Evolutionary conservation across 92 coral and sea anemone genomes (phyloP), one percentile per base, ranked within the genome.

Genomic region (Epizoanthus scotinus): DNA sequence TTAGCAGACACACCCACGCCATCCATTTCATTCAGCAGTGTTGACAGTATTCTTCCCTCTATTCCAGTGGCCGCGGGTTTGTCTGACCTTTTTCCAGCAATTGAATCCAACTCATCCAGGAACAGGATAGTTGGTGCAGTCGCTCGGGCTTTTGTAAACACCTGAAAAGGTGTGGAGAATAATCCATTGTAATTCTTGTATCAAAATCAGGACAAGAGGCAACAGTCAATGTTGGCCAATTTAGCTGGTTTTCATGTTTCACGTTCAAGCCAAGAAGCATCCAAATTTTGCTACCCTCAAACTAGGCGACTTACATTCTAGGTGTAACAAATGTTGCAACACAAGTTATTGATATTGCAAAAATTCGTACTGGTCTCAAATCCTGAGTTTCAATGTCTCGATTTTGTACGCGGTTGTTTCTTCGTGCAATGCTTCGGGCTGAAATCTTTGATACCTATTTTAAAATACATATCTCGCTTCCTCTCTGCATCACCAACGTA

Each of bases 401-500:
- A 1, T 31, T 31, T 31, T 31, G 36, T 4, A 31, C 36, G 36
- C 36, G 4, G 36, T 31, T 31, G 36, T 31, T 4, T 31, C 36
- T 31, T 31, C 36, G 1, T 31, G 36, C 36, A 31, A 31, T 1
- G 36, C 36, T 4, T 1, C 4, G 4, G 1, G 36, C 1, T 31
- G 36, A 31, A 31, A 4, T 31, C 4, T 31, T 4, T 31, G 36
- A 31, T 4, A 1, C 36, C 36, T 31, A 31, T 31, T 31, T 1
- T 31, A 31, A 31, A 31, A 31, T 31, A n/a, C n/a, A n/a, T n/a
- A n/a, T n/a, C n/a, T n/a, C n/a, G n/a, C n/a, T n/a, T 84, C 44
- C 94, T 67, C 73, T 96, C 99, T 1, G 99, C 99, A 82, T 96
- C 99, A 12, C 99, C 99, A 83, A 96, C 91, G 75, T 87, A 93